Percentiles rank a stretch among this genome's conserved stretches.
Conservation (phyloP, 2,888 invertebrate species). For the Ophion costatus region DNA sequence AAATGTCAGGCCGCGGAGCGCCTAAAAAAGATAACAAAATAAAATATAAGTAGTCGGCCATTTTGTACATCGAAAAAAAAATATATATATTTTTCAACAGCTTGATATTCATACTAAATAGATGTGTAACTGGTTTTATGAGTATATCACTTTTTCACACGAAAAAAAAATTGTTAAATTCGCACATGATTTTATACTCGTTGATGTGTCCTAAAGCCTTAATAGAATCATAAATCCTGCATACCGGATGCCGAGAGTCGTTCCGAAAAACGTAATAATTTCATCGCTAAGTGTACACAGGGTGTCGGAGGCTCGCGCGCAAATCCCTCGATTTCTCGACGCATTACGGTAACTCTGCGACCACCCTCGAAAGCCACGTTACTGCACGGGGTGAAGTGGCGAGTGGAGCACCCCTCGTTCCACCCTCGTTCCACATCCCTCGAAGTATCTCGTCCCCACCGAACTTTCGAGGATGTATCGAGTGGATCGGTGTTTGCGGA, state of each 20-base stretch:
- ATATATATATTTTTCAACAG: no score
- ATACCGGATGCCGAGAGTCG: no score
- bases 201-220: no score
- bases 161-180: no score
- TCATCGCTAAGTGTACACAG: background rate
- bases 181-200: no score
- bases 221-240: background rate
- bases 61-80: no score
- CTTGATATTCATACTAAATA: no score
- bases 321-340: conserved; percentile 45
- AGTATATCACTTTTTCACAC: no score
- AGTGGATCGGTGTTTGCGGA: conserved; percentile 65
- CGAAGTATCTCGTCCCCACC: conserved; percentile 40
- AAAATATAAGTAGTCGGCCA: no score
- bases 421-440: conserved; percentile 44
- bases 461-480: conserved; percentile 56
- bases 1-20: no score
- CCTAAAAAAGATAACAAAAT: no score
- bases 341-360: conserved; percentile 52
- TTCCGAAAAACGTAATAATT: conserved; percentile 3
- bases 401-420: background rate
- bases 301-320: conserved; percentile 1
- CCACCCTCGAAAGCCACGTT: conserved; percentile 44
- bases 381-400: conserved; percentile 33
- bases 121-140: no score